Conservation (phyloP, 2,113 vertebrate species). For the Ictalurus furcatus region DNA sequence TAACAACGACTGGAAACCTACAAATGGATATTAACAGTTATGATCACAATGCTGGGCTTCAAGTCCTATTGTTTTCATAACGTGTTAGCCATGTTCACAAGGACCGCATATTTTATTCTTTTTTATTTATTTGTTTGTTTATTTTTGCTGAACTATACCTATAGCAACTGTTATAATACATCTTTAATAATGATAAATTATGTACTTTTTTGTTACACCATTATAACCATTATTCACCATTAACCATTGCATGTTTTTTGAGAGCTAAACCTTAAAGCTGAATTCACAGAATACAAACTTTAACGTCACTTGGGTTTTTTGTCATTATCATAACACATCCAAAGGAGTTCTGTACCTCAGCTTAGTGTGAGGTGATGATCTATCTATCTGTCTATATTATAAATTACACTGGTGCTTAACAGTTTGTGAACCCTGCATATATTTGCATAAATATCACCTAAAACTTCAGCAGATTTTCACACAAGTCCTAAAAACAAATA, state of each 20-base stretch:
- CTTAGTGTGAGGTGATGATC: conserved; percentile 32
- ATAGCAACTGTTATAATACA: not conserved
- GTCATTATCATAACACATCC: not conserved
- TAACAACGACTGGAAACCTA: not conserved
- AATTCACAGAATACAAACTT: conserved; percentile 1
- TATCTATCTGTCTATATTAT: not conserved
- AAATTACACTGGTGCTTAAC: no score
- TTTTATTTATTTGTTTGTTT: not conserved
- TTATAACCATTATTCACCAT: not conserved
- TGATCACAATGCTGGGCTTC: not conserved
- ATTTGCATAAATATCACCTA: no score
- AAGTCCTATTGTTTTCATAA: not conserved
- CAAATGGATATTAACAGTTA: not conserved
- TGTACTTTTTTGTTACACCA: not conserved
- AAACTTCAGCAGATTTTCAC: no score
- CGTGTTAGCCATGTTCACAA: not conserved
- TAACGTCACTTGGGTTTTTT: not conserved
- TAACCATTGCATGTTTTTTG: not conserved
- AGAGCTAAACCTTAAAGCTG: not conserved
- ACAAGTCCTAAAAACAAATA: no score
- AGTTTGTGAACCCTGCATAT: no score
- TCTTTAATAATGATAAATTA: not conserved
- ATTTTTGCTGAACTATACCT: not conserved
- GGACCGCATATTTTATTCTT: not conserved
- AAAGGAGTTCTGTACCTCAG: not conserved